Evolutionary conservation across 2,888 invertebrate genomes (phyloP), one percentile per base, ranked within the genome.

Genomic region (Dugesia japonica): DNA sequence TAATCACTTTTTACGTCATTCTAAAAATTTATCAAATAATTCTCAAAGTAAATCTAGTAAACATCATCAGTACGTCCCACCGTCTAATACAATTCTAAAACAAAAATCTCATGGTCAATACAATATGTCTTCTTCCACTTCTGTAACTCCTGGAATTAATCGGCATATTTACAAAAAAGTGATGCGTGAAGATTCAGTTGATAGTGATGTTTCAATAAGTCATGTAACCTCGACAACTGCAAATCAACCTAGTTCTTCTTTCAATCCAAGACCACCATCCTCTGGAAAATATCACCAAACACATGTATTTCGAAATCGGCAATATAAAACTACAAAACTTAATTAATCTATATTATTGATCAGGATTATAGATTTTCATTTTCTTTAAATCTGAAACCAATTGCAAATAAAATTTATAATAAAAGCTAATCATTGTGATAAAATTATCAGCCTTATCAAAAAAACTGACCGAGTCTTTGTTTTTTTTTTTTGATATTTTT

Each of bases 401-500:
- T 38, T 38, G 38, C 17, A 17, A 38, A 13, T n/a, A n/a, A n/a
- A n/a, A n/a, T n/a, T n/a, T n/a, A n/a, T n/a, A n/a, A n/a, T n/a
- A n/a, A n/a, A n/a, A n/a, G n/a, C n/a, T n/a, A n/a, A n/a, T n/a
- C n/a, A n/a, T n/a, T n/a, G n/a, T n/a, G n/a, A n/a, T n/a, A 38
- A 13, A 38, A 38, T n/a, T 56, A 56, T n/a, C 56, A n/a, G 56
- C 56, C 56, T 56, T 56, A 56, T 56, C n/a, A 56, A 13, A 56
- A 13, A 56, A 7, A 31, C 31, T 13, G 13, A 31, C 56, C 4
- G 56, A 56, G n/a, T 56, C 17, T 56, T 56, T 56, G 56, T 56
- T 56, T 31, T 31, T 56, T 56, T 56, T 56, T 9, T 56, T 56
- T 56, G 56, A 56, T 56, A 56, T 56, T 56, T 56, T 56, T 56